Conservation (phyloP, 2,888 invertebrate genomes). For the Clunio marinus region DNA sequence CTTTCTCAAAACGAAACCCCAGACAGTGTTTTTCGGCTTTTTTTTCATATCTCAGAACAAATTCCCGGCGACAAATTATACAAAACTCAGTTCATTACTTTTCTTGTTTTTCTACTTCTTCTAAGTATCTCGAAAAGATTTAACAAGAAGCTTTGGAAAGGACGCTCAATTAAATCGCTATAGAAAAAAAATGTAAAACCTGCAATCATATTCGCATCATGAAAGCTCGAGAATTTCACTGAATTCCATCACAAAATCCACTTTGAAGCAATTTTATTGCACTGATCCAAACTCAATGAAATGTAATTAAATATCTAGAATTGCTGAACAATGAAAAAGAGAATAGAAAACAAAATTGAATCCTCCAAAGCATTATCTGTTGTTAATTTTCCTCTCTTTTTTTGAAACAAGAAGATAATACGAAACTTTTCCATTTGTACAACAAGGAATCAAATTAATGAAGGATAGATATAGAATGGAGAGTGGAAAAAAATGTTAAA, state of each 20-base stretch:
- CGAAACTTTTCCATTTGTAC: neutral
- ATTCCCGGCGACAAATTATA: neutral
- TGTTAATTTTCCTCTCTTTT: conserved; percentile 17
- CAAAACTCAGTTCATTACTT: neutral
- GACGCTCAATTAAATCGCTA: conserved; percentile 9
- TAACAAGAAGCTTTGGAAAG: neutral
- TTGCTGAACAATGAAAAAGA: no score
- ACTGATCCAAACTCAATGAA: conserved; percentile 5
- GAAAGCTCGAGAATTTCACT: neutral
- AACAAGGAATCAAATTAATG: conserved; percentile 9
- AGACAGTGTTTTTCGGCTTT: neutral
- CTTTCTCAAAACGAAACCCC: neutral
- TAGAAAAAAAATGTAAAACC: neutral
- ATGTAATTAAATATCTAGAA: neutral
- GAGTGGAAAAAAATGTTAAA: neutral
- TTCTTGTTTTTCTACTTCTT: no score
- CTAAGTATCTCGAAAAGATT: neutral
- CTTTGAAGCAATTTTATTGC: neutral
- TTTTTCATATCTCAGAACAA: neutral
- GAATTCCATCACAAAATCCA: neutral
- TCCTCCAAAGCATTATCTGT: conserved; percentile 2
- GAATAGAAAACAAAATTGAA: neutral
- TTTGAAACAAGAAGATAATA: neutral
- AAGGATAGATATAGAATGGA: neutral
- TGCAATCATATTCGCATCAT: conserved; percentile 20